Conservation (phyloP, 2,888 invertebrate genomes). For the Drosophila demipolita region DNA sequence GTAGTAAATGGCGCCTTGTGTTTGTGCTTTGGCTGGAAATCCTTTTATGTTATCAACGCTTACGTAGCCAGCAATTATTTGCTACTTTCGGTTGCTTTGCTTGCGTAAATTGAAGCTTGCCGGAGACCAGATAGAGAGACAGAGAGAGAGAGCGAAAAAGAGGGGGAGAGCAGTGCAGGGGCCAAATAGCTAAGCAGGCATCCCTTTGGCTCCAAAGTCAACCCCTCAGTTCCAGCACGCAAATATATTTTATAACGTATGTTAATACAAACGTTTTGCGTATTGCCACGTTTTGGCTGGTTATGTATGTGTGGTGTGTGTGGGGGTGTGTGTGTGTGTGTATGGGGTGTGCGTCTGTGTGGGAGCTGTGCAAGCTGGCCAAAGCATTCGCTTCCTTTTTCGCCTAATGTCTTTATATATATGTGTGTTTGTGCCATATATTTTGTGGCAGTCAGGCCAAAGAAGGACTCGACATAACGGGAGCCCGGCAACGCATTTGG, state of each 20-base stretch:
- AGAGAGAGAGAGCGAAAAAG: no score
- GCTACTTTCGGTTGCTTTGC: slow-evolving; percentile 67
- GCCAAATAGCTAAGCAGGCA: slow-evolving; percentile 10
- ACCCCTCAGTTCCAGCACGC: slow-evolving; percentile 20
- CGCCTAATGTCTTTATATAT: slow-evolving; percentile 66
- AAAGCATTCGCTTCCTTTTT: slow-evolving; percentile 49
- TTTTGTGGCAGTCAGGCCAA: slow-evolving; percentile 44
- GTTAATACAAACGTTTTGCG: slow-evolving; percentile 62
- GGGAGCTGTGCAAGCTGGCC: slow-evolving; percentile 25
- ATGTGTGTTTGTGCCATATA: slow-evolving; percentile 48
- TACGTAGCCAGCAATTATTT: slow-evolving; percentile 75
- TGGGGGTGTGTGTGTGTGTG: neutral
- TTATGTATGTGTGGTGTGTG: neutral
- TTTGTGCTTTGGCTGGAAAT: slow-evolving; percentile 62
- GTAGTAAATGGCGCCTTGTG: slow-evolving; percentile 56
- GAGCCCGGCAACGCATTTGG: neutral
- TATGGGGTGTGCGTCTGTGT: slow-evolving; percentile 4
- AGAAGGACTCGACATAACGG: slow-evolving; percentile 45
- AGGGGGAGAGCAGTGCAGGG: neutral
- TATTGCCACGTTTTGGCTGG: slow-evolving; percentile 45
- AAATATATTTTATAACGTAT: slow-evolving; percentile 53
- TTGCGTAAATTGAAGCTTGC: slow-evolving; percentile 75
- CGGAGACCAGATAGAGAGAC: slow-evolving; percentile 19
- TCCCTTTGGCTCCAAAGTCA: slow-evolving; percentile 1
- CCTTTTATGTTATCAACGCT: slow-evolving; percentile 77